phyloP scores from a whole-genome alignment of 1,140 invertebrate genomes.

The Maniola jurtina region DNA sequence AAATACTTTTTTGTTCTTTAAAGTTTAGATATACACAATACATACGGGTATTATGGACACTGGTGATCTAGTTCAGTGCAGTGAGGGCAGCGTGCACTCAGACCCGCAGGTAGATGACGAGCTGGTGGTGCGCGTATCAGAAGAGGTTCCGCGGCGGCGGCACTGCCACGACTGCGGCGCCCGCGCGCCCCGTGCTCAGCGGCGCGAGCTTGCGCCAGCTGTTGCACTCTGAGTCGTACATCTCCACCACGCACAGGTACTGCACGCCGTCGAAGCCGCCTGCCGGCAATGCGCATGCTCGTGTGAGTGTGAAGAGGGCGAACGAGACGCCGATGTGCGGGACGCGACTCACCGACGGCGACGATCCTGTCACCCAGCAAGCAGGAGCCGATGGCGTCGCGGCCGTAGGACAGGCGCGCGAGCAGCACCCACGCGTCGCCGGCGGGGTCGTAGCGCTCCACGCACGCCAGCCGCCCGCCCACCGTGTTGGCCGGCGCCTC shows the following conservation, averaged over 20 bases:
- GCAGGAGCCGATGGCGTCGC: conserved; percentile 95
- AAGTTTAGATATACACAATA: no score
- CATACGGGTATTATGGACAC: no score
- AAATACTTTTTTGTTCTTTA: no score
- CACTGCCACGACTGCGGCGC: conserved; percentile 90
- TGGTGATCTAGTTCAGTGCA: neutral
- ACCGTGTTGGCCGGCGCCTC: conserved; percentile 91
- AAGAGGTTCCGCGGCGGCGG: conserved; percentile 63
- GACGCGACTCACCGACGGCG: conserved; percentile 85
- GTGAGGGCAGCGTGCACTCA: neutral
- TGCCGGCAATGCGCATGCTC: conserved; percentile 21
- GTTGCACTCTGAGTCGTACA: conserved; percentile 94
- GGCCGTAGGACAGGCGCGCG: conserved; percentile 89
- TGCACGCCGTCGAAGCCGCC: conserved; percentile 96
- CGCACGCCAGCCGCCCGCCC: conserved; percentile 93
- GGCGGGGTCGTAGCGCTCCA: conserved; percentile 91
- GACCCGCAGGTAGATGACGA: conserved; percentile 27
- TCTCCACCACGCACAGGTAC: conserved; percentile 94
- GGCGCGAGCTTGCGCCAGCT: conserved; percentile 89
- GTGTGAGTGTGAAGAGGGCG: no score
- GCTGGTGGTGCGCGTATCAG: conserved; percentile 48
- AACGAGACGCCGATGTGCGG: no score
- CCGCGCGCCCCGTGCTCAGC: conserved; percentile 89
- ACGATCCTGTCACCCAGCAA: conserved; percentile 93
- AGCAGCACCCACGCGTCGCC: conserved; percentile 95